Evolutionary conservation across 1,140 invertebrate genomes (phyloP).

Genomic region (Drosophila navojoa): DNA sequence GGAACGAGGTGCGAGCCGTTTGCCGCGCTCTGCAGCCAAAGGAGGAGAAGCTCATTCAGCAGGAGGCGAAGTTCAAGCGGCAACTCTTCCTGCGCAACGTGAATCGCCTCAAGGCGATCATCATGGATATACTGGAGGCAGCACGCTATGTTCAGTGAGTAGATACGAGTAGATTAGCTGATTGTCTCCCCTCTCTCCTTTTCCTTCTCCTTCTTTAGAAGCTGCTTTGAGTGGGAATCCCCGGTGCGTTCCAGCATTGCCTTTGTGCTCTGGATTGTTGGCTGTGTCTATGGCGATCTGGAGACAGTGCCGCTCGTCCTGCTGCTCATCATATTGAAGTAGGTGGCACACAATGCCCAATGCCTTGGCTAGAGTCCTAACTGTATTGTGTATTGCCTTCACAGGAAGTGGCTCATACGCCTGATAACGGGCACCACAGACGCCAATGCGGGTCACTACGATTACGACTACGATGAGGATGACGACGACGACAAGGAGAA

Average conservation of each 20-base stretch:
- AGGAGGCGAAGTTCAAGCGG: constrained; percentile 97
- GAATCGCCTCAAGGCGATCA: constrained; percentile 94
- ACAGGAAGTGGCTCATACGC: constrained; percentile 86
- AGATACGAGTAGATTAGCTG: not conserved
- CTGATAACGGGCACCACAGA: constrained; percentile 85
- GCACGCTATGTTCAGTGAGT: constrained; percentile 96
- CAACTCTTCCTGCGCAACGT: constrained; percentile 97
- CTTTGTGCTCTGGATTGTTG: constrained; percentile 91
- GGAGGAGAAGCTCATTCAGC: constrained; percentile 97
- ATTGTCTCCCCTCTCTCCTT: not conserved
- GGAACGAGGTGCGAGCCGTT: constrained; percentile 94
- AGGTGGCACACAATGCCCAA: constrained; percentile 50
- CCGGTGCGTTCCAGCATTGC: constrained; percentile 94
- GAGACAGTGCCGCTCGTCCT: constrained; percentile 93
- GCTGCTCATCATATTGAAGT: constrained; percentile 91
- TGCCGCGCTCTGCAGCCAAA: constrained; percentile 97
- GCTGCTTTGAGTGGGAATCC: constrained; percentile 99
- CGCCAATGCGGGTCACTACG: constrained; percentile 89
- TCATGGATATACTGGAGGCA: constrained; percentile 94
- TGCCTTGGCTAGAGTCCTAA: not conserved
- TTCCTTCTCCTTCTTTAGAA: constrained; percentile 85
- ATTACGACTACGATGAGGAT: constrained; percentile 89
- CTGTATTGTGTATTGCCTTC: not conserved
- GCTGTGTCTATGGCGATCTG: constrained; percentile 85
- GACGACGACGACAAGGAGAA: constrained; percentile 92